Evolutionary conservation across 2,888 invertebrate genomes (phyloP).

Genomic region (Nebria salina): DNA sequence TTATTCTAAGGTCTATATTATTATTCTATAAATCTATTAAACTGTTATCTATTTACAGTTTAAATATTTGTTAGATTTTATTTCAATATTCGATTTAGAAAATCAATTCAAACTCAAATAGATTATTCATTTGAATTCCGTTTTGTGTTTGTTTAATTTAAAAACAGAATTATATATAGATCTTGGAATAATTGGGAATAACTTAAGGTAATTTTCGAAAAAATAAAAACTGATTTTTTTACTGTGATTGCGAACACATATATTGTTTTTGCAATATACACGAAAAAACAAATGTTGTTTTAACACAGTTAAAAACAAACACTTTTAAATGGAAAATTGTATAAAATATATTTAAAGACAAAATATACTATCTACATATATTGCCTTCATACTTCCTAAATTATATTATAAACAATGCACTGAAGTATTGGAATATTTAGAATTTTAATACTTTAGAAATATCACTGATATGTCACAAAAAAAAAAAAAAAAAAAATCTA

Average conservation of each 20-base stretch:
- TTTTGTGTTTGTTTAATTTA: no score
- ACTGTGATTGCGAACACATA: background rate
- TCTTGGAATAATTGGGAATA: background rate
- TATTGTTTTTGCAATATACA: constrained; percentile 37
- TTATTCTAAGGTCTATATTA: background rate
- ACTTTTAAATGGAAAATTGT: constrained; percentile 47
- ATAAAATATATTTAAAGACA: constrained; percentile 55
- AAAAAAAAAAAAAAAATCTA: constrained; percentile 55
- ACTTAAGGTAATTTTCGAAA: background rate
- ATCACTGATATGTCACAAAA: constrained; percentile 59
- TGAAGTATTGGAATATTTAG: constrained; percentile 65
- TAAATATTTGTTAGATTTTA: no score
- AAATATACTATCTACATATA: constrained; percentile 61
- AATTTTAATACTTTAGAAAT: constrained; percentile 64
- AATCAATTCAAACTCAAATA: no score
- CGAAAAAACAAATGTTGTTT: constrained; percentile 33
- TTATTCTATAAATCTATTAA: no score
- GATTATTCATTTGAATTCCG: no score
- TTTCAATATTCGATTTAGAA: no score
- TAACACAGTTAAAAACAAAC: constrained; percentile 36
- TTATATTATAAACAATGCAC: constrained; percentile 62
- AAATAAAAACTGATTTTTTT: background rate
- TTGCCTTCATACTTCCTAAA: constrained; percentile 64
- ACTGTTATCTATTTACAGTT: no score
- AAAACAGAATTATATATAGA: background rate